Conservation (phyloP, 2,797 vertebrate species). For the Micropoecilia bifurca region DNA sequence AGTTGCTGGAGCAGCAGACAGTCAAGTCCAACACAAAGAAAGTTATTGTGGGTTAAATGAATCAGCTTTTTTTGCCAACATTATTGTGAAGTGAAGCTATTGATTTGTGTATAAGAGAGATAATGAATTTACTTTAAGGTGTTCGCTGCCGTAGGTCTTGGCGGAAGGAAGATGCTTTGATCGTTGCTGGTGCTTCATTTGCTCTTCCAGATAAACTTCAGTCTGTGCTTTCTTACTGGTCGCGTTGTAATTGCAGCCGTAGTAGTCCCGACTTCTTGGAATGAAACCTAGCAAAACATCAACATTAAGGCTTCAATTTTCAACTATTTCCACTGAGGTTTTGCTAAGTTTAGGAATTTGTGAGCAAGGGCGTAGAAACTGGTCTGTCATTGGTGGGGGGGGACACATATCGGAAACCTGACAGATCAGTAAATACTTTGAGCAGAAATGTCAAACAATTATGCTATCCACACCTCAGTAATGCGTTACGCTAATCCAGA, state of each 20-base stretch:
- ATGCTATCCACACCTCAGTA: too few species aligned
- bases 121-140: slow-evolving; percentile 51
- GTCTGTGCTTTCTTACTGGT: slow-evolving; percentile 73
- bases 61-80: not conserved
- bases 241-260: slow-evolving; percentile 77
- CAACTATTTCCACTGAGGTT: not conserved
- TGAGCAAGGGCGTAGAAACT: too few species aligned
- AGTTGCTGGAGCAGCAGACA: not conserved
- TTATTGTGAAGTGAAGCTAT: not conserved
- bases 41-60: not conserved
- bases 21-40: not conserved
- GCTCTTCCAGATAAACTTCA: slow-evolving; percentile 59
- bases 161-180: slow-evolving; percentile 28
- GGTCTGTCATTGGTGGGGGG: not conserved
- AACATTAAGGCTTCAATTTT: not conserved
- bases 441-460: too few species aligned
- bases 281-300: slow-evolving; percentile 75
- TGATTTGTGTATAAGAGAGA: not conserved
- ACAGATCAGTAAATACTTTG: too few species aligned
- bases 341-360: not conserved
- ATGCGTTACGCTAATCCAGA: too few species aligned
- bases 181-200: slow-evolving; percentile 6
- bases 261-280: slow-evolving; percentile 78
- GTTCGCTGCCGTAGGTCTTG: slow-evolving; percentile 13
- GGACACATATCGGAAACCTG: not conserved